Evolutionary conservation across 64 coral and sea anemone species (phyloP), one percentile per base, ranked within the genome.

Genomic region (Stichodactyla helianthus): DNA sequence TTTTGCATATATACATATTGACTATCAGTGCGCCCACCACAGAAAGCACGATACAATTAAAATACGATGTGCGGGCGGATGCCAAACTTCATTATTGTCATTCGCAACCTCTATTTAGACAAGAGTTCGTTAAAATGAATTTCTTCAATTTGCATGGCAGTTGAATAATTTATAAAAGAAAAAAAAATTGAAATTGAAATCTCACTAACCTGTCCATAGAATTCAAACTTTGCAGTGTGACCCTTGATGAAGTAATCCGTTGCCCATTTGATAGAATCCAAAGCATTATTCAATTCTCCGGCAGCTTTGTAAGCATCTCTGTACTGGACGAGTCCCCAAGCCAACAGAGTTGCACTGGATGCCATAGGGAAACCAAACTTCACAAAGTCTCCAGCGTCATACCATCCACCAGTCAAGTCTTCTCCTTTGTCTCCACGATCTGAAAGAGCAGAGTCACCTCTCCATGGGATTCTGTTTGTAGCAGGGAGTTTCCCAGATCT

Each of bases 301-400:
- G 92, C 86, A 7, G 78, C 87, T 54, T 79, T 4, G 53, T 94
- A 98, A 6, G 89, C 92, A n/a, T 88, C 18, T 67, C 82, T 61
- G 60, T 94, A 98, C 63, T 98, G 79, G 10, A 98, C 53, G 60
- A 98, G 56, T 52, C 95, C 92, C 95, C 92, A 94, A 50, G 86
- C 91, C 68, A 94, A 51, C 52, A 98, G 62, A 28, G 95, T 98
- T 16, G 67, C 86, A 52, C 76, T 84, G 27, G 83, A 94, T 57
- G 92, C 92, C 92, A 94, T 98, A 35, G 92, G 92, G 82, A 98
- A 98, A 5, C 92, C 92, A 92, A 98, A 98, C 83, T 98, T 98
- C 55, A 98, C 95, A 65, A 88, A 94, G 88, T 98, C 95, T 26
- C 95, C 95, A 76, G 95, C 95, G 79, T 98, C 95, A 68, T 98